Evolutionary conservation across 2,888 invertebrate species (phyloP), one percentile per base, ranked within the genome.

Genomic region (Ennomos fuscantarius): DNA sequence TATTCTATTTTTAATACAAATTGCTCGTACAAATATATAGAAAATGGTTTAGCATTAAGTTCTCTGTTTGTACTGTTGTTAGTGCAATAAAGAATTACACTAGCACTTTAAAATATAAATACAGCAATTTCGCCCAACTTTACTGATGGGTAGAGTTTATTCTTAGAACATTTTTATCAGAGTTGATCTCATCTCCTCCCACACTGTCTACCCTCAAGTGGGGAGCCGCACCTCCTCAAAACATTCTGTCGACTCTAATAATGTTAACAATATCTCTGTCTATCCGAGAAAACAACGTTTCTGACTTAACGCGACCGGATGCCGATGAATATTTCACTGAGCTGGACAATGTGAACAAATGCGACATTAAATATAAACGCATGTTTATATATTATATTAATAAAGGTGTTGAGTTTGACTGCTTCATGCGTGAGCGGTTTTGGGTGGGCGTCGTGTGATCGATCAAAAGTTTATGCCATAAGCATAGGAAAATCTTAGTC

Each of bases 301-400:
- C 9, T 36, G 39, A 36, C 36, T n/a, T 42, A 34, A 55, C 12
- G 32, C 36, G 39, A 24, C 33, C 34, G 9, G 49, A 49, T 32
- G 13, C 40, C 37, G 15, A 39, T 39, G 43, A 48, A 43, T 39
- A 43, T 33, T 11, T 15, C 55, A 40, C 35, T 45, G 55, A 50
- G 31, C 55, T 35, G 24, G 39, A 34, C 34, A 31, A 35, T 34
- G 11, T 33, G 24, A 35, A 42, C 34, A 51, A 51, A 15, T 34
- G 24, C 41, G 49, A 49, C 35, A 35, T n/a, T 32, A 12, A 39
- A 24, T 32, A 32, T 44, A 11, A 9, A 44, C 34, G 9, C 9
- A 33, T 5, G 1, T 9, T 2, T 40, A 37, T 41, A 37, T 51
- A 45, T 45, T 9, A 12, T 31, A 34, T 35, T 31, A 24, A 24